Evolutionary conservation across 2,888 invertebrate species (phyloP).

Genomic region (Microdon myrmicae): DNA sequence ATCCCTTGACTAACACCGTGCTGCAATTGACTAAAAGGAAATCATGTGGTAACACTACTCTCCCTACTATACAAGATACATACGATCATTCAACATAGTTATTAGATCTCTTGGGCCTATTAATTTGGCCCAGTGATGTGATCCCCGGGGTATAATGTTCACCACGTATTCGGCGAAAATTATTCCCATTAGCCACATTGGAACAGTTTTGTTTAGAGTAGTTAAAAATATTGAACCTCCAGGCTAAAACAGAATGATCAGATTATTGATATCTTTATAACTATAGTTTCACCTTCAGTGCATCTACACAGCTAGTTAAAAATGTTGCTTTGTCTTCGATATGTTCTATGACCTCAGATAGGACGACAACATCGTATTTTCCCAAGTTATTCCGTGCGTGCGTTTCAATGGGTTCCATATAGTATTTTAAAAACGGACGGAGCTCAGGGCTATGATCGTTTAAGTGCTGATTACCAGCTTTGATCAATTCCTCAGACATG

Average conservation of each 20-base stretch:
- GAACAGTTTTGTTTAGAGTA: conserved; percentile 72
- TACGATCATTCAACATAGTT: conserved; percentile 77
- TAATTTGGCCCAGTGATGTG: conserved; percentile 93
- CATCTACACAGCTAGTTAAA: conserved; percentile 73
- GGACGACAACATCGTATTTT: conserved; percentile 83
- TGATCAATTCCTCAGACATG: conserved; percentile 77
- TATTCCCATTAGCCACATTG: conserved; percentile 78
- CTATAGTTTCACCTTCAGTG: conserved; percentile 70
- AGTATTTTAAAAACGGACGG: conserved; percentile 59
- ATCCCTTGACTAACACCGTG: conserved; percentile 80
- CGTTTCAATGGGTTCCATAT: conserved; percentile 67
- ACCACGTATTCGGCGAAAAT: conserved; percentile 81
- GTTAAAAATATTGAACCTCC: conserved; percentile 78
- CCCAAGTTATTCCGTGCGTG: conserved; percentile 68
- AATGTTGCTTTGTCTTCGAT: conserved; percentile 78
- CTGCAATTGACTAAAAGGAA: conserved; percentile 77
- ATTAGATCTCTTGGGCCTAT: conserved; percentile 82
- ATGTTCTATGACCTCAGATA: conserved; percentile 93
- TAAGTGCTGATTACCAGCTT: conserved; percentile 74
- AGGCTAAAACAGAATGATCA: conserved; percentile 69
- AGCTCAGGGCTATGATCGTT: conserved; percentile 57
- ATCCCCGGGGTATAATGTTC: conserved; percentile 79
- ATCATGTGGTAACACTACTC: too few relatives aligned
- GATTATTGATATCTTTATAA: too few relatives aligned
- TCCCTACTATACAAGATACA: too few relatives aligned